A percentile compares a stretch with the other conserved stretches of the same genome.
phyloP scores from a whole-genome alignment of 2,888 invertebrate genomes.

The Sicus ferrugineus region DNA sequence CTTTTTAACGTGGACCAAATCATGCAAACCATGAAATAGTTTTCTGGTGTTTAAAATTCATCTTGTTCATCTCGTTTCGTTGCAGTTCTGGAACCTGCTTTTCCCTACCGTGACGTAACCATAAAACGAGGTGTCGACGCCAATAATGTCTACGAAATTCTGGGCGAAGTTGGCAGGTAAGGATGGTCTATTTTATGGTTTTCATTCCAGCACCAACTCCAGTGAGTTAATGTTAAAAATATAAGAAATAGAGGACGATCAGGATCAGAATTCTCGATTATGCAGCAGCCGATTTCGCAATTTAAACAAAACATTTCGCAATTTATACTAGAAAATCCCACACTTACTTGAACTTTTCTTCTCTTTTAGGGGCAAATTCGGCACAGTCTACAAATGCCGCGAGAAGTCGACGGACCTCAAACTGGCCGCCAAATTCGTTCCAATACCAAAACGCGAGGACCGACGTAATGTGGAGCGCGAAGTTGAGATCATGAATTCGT shows the following conservation, averaged over 20 bases:
- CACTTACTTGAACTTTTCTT: too few relatives aligned
- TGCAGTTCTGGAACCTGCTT: constrained; percentile 87
- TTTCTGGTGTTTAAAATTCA: too few relatives aligned
- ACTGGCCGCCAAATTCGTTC: constrained; percentile 93
- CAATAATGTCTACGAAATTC: constrained; percentile 84
- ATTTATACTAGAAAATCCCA: too few relatives aligned
- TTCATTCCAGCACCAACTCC: too few relatives aligned
- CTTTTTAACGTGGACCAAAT: too few relatives aligned
- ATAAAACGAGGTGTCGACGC: constrained; percentile 86
- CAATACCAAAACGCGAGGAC: constrained; percentile 84
- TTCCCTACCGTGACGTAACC: constrained; percentile 86
- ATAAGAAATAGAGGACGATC: too few relatives aligned
- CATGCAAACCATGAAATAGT: too few relatives aligned
- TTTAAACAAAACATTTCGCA: too few relatives aligned
- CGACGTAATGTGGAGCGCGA: constrained; percentile 92
- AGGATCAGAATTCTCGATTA: too few relatives aligned
- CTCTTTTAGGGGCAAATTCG: constrained; percentile 89
- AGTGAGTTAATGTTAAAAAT: too few relatives aligned
- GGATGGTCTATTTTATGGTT: constrained; percentile 30
- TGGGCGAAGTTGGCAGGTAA: constrained; percentile 93
- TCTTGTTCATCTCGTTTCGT: constrained; percentile 47
- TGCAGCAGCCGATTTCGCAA: too few relatives aligned
- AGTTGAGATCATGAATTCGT: constrained; percentile 93
- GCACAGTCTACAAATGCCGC: constrained; percentile 91
- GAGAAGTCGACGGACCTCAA: constrained; percentile 82